Conservation (phyloP, 2,888 invertebrate genomes). For the Acanthopleura granulata region DNA sequence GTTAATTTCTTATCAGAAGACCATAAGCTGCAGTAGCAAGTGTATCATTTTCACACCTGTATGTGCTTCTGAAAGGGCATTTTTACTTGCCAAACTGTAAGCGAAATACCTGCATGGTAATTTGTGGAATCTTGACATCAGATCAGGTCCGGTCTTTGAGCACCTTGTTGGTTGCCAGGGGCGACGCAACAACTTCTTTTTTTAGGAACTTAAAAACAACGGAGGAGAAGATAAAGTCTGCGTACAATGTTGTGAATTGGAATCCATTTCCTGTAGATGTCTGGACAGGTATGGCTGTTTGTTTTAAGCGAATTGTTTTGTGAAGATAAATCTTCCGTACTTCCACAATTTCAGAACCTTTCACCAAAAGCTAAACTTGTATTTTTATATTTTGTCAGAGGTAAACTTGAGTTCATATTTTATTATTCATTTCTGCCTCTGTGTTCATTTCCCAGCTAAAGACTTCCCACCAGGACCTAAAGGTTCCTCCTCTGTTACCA, state of each 20-base stretch:
- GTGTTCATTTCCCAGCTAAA: not conserved
- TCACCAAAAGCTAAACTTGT: not conserved
- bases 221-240: slow-evolving; percentile 48
- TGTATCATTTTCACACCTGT: no score
- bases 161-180: slow-evolving; percentile 54
- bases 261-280: slow-evolving; percentile 64
- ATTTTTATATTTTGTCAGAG: not conserved
- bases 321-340: no score
- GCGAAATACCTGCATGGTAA: not conserved
- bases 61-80: no score
- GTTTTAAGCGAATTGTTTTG: no score
- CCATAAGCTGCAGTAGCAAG: no score
- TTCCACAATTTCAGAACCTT: no score
- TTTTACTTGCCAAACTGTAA: no score
- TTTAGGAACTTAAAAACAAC: slow-evolving; percentile 35
- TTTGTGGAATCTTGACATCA: not conserved
- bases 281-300: slow-evolving; percentile 54
- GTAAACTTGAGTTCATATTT: no score
- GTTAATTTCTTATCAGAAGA: no score
- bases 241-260: slow-evolving; percentile 60
- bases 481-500: slow-evolving; percentile 50
- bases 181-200: slow-evolving; percentile 51
- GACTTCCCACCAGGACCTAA: slow-evolving; percentile 29
- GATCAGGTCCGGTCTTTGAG: slow-evolving; percentile 1
- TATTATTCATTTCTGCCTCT: not conserved